A percentile compares a stretch with the other conserved stretches of the same genome.
phyloP scores from a whole-genome alignment of 2,113 vertebrate species.

The Xenopus tropicalis region DNA sequence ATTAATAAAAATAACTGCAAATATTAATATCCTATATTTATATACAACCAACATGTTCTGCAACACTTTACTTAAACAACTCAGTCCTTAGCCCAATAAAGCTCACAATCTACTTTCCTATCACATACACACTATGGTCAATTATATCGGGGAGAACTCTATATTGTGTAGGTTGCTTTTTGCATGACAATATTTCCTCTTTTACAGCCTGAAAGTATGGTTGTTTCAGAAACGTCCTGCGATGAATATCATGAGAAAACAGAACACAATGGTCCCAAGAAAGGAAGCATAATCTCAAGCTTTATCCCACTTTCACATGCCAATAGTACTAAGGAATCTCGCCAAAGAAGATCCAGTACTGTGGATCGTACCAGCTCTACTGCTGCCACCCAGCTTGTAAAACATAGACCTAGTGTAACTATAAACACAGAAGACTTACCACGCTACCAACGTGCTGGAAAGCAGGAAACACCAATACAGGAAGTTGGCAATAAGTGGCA shows the following conservation, averaged over 20 bases:
- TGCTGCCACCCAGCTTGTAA: background rate
- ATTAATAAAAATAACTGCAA: no score
- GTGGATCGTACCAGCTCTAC: slow-evolving; percentile 1
- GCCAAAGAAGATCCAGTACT: slow-evolving; percentile 29
- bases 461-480: background rate
- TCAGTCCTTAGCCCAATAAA: no score
- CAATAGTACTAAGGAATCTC: background rate
- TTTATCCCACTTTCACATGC: background rate
- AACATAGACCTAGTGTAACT: slow-evolving; percentile 39
- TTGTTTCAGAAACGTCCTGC: accelerated
- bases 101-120: no score
- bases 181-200: background rate
- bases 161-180: background rate
- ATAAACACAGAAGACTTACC: slow-evolving; percentile 45
- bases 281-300: slow-evolving; percentile 46
- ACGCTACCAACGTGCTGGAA: slow-evolving; percentile 28
- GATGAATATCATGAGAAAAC: slow-evolving; percentile 21
- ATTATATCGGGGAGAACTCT: no score
- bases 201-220: slow-evolving; percentile 47
- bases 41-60: no score
- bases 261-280: slow-evolving; percentile 35
- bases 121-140: no score
- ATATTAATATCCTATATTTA: no score
- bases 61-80: no score
- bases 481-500: background rate